Base-by-base conservation (phyloP, 2,113 vertebrate genomes). In the Bungarus multicinctus region DNA sequence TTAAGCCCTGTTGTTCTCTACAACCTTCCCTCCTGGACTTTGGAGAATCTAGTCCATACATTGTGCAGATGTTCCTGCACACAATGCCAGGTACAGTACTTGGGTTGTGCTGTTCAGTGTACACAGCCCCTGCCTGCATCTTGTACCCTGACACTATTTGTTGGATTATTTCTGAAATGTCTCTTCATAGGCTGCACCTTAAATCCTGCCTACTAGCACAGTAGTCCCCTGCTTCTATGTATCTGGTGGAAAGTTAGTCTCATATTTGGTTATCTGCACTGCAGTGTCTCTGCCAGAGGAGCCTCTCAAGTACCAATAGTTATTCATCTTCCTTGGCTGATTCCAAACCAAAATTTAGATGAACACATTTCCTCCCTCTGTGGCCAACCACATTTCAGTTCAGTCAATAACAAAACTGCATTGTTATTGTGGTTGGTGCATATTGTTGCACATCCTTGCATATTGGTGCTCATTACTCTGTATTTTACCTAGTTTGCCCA, bases 401-500 rank as follows among this genome's bases (percentile, higher is more conserved):
- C 91, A 50, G 47, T 89, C 30, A n/a, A 88, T 91, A 22, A 43
- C 4, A 50, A 60, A 94, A 3, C 1, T 5, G 0, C 16, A 10
- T 27, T 60, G 58, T 27, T 9, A 10, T 11, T 60, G 58, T 11
- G 9, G 58, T 27, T 60, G 58, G 58, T 60, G 53, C 58, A 30
- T 23, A 95, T 88, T 52, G 92, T 85, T 50, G 89, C 81, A 20
- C 47, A 52, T 54, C 95, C 8, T 50, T 50, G 1, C 47, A 50
- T 23, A 94, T 88, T 52, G 92, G 87, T 50, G 89, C 81, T 20
- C 47, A 57, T 54, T 95, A 93, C 81, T 34, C 58, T 88, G 52
- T 87, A 53, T 39, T 91, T 94, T 92, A 27, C 16, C 54, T 22
- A 5, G 23, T 86, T 94, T 90, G 87, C 0, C 0, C 81, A 57